These are phyloP conservation scores for Pheosia gnoma DNA, from an alignment of 2,888 invertebrate genomes.

Conservation along the genomic window DNA sequence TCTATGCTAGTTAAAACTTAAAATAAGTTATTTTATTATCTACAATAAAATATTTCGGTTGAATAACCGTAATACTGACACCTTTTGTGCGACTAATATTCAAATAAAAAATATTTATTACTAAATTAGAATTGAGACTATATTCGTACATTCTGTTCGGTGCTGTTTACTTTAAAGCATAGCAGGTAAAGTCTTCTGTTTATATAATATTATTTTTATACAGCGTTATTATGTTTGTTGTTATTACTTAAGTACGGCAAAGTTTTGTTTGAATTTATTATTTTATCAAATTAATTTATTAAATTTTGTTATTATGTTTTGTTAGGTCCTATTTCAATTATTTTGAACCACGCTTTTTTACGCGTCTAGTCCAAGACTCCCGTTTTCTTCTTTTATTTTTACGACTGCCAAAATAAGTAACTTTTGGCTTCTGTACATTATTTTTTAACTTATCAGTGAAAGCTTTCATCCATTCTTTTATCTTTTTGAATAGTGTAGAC, in stretches of 20 bases:
- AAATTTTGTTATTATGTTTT: too few relatives aligned
- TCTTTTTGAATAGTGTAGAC: slow-evolving; percentile 50
- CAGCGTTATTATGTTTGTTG: too few relatives aligned
- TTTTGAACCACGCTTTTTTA: not conserved
- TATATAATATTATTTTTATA: too few relatives aligned
- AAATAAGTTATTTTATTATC: too few relatives aligned
- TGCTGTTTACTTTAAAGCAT: too few relatives aligned
- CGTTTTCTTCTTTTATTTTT: slow-evolving; percentile 66
- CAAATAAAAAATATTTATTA: too few relatives aligned
- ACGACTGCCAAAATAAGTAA: slow-evolving; percentile 34
- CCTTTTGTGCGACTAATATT: not conserved
- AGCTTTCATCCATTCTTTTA: slow-evolving; percentile 59
- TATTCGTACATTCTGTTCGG: not conserved
- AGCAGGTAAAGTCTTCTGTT: too few relatives aligned
- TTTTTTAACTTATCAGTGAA: slow-evolving; percentile 46
- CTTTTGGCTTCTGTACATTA: slow-evolving; percentile 25
- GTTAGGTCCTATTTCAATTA: too few relatives aligned
- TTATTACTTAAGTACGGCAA: too few relatives aligned
- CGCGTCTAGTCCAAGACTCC: slow-evolving; percentile 49
- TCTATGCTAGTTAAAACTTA: not conserved
- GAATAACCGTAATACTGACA: not conserved
- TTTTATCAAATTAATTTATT: too few relatives aligned
- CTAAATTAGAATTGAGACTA: too few relatives aligned
- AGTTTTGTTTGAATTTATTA: too few relatives aligned
- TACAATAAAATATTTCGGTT: not conserved